A percentile compares a stretch with the other conserved stretches of the same genome.
phyloP scores from a whole-genome alignment of 2,888 invertebrate genomes.

The Alentia gelatinosa region DNA sequence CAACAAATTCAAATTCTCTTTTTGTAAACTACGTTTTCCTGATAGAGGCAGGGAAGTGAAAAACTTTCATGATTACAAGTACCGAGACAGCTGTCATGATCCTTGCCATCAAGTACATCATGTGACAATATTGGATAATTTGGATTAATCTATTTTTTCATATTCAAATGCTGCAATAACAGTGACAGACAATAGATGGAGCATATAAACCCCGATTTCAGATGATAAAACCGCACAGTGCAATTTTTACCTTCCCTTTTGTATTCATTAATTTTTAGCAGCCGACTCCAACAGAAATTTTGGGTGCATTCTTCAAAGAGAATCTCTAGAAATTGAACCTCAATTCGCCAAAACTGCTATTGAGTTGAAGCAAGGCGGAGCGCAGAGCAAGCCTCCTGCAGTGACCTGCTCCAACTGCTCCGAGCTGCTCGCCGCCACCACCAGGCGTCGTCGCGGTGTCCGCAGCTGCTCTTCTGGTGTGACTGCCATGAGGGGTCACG shows the following conservation, averaged over 20 bases:
- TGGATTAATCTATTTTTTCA: conserved; percentile 1
- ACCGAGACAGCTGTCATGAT: too few species aligned
- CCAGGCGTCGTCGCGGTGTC: background rate
- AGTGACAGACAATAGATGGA: background rate
- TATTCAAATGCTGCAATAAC: background rate
- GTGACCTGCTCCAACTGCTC: background rate
- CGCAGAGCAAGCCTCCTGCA: background rate
- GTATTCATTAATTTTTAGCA: background rate
- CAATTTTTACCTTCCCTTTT: background rate
- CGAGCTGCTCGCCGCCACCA: conserved; percentile 1
- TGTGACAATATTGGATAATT: background rate
- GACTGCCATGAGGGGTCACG: background rate
- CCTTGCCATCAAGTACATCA: too few species aligned
- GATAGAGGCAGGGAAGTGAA: too few species aligned
- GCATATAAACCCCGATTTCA: background rate
- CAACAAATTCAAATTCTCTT: too few species aligned
- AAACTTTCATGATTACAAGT: too few species aligned
- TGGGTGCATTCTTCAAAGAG: background rate
- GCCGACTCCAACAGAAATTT: background rate
- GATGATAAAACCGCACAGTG: background rate
- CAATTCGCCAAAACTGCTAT: background rate
- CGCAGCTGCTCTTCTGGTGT: background rate
- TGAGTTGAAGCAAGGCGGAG: background rate
- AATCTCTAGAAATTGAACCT: background rate
- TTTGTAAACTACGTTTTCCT: too few species aligned